A percentile compares a stretch with the other conserved stretches of the same genome.
phyloP scores from a whole-genome alignment of 2,113 vertebrate genomes.

The Rhagologus leucostigma region DNA sequence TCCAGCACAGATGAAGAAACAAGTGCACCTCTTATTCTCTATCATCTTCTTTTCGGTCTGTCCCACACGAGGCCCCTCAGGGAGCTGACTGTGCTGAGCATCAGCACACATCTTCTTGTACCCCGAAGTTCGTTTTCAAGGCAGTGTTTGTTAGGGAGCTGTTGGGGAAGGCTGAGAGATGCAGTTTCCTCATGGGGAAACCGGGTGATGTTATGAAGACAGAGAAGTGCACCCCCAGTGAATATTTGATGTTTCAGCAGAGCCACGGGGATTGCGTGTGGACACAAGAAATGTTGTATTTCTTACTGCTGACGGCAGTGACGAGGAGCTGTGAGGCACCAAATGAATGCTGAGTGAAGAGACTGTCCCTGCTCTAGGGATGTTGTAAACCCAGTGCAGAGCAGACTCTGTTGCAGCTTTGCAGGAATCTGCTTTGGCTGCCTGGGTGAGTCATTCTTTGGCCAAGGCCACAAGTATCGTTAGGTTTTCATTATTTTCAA shows the following conservation, averaged over 20 bases:
- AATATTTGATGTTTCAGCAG: accelerated
- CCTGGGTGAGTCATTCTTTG: slow-evolving; percentile 41
- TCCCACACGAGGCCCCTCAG: background rate
- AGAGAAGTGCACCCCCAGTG: background rate
- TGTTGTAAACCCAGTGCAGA: background rate
- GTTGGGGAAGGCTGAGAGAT: background rate
- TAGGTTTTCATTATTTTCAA: slow-evolving; percentile 30
- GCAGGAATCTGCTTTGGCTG: slow-evolving; percentile 10
- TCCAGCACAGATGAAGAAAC: background rate
- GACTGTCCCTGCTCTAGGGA: background rate
- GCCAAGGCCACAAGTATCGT: background rate
- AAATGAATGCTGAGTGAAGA: background rate
- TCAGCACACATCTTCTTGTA: background rate
- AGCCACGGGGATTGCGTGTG: background rate
- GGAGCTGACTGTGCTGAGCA: background rate
- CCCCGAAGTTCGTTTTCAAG: background rate
- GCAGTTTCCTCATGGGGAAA: background rate
- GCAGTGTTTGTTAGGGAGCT: background rate
- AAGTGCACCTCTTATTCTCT: background rate
- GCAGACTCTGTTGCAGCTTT: background rate
- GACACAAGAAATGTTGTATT: accelerated
- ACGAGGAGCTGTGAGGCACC: background rate
- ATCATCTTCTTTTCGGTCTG: background rate
- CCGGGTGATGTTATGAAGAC: background rate
- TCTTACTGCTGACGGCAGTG: background rate